These are phyloP conservation scores for Capitulum mitella DNA, from an alignment of 2,888 invertebrate species.

Conservation along the genomic window DNA sequence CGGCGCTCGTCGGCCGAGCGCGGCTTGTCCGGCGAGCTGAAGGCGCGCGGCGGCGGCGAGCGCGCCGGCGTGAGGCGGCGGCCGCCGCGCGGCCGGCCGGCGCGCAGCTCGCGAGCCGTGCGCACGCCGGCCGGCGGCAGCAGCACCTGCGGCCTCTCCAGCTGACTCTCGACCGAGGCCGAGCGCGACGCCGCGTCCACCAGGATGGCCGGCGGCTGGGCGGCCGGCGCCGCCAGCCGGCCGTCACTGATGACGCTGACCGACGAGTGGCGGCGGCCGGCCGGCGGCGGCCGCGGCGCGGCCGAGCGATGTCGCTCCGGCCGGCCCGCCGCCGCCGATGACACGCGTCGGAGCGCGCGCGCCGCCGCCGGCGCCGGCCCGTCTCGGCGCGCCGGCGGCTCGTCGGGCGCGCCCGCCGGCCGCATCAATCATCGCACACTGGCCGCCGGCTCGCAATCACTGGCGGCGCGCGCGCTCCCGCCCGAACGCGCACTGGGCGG, in stretches of 20 bases:
- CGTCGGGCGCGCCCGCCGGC: background rate
- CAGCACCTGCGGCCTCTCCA: background rate
- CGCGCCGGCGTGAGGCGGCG: background rate
- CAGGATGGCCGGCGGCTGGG: background rate
- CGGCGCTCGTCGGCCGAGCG: background rate
- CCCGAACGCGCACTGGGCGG: background rate
- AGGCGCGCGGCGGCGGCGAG: background rate
- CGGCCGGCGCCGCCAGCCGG: background rate
- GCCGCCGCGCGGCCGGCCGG: background rate
- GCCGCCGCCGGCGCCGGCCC: background rate
- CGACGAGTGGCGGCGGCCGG: slow-evolving; percentile 1
- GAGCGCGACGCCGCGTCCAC: background rate
- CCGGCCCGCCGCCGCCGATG: background rate
- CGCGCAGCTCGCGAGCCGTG: background rate
- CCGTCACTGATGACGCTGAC: slow-evolving; percentile 21
- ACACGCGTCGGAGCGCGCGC: background rate
- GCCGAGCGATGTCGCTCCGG: background rate
- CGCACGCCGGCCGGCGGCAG: background rate
- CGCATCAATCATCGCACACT: background rate
- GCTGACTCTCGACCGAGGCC: background rate
- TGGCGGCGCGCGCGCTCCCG: background rate
- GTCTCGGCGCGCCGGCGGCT: too few relatives aligned
- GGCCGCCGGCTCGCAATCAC: background rate
- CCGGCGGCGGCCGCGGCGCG: background rate
- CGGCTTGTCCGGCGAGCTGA: background rate